phyloP scores from a whole-genome alignment of 1,140 invertebrate genomes.

The Caenorhabditis brenneri region DNA sequence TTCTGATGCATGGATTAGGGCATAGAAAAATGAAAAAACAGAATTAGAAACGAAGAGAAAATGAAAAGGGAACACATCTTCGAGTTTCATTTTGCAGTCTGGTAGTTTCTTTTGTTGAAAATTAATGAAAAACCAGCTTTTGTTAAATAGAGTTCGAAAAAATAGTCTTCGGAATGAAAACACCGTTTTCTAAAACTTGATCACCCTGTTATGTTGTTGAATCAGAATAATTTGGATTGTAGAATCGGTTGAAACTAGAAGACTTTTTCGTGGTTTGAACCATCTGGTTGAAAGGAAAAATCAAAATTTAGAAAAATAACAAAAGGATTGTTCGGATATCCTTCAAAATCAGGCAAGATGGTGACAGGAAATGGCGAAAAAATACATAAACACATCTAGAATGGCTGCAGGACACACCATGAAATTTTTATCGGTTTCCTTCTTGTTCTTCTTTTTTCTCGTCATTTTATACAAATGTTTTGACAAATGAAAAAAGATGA shows the following conservation, averaged over 20 bases:
- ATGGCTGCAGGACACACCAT: slow-evolving; percentile 12
- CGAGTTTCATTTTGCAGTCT: neutral
- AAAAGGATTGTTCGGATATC: neutral
- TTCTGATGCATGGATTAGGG: slow-evolving; percentile 31
- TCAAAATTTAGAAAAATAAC: neutral
- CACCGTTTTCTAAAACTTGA: no score
- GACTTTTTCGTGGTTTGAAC: neutral
- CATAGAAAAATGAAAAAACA: neutral
- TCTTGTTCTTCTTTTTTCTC: neutral
- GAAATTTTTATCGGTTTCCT: slow-evolving; percentile 14
- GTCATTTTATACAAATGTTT: neutral
- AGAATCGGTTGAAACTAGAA: no score
- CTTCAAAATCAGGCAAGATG: slow-evolving; percentile 16
- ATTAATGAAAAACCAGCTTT: no score
- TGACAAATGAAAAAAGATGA: neutral
- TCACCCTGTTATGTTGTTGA: no score
- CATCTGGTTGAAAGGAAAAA: neutral
- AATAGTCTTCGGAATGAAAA: no score
- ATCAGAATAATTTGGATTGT: no score
- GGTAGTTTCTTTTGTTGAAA: no score
- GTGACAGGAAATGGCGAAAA: slow-evolving; percentile 18
- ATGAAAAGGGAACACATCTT: neutral
- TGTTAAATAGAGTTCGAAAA: no score
- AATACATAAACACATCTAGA: slow-evolving; percentile 38
- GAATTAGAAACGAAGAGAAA: neutral